These are phyloP conservation scores for Leptosomus discolor DNA, from an alignment of 2,113 vertebrate genomes.

Conservation along the genomic window DNA sequence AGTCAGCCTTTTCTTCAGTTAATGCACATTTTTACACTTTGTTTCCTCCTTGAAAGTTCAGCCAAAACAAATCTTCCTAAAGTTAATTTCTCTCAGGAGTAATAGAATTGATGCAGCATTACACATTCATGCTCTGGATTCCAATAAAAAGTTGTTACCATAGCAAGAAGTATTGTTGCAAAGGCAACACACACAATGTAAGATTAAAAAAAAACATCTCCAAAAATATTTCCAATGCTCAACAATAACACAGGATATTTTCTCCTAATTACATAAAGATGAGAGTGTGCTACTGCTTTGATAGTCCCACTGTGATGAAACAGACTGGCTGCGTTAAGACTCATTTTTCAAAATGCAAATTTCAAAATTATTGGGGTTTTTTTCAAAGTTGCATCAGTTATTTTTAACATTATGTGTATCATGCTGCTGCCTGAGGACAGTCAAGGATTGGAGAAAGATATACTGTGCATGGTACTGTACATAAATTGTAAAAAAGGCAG, in stretches of 20 bases:
- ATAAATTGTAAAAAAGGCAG: neutral
- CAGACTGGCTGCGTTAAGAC: neutral
- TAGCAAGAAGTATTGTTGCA: constrained; percentile 52
- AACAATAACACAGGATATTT: neutral
- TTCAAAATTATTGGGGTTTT: neutral
- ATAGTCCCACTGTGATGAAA: neutral
- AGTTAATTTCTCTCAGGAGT: constrained; percentile 37
- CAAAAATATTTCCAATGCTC: neutral
- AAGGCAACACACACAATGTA: constrained; percentile 1
- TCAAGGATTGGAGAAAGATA: neutral
- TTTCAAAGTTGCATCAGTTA: neutral
- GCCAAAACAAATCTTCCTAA: constrained; percentile 24
- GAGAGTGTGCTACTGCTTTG: neutral
- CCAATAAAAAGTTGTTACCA: constrained; percentile 49
- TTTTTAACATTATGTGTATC: neutral
- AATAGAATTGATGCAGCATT: neutral
- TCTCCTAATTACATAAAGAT: neutral
- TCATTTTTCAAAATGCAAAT: neutral
- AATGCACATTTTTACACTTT: constrained; percentile 20
- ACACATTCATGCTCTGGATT: constrained; percentile 13
- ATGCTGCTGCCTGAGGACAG: neutral
- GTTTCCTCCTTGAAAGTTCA: constrained; percentile 21
- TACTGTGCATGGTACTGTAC: neutral
- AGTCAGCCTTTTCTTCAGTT: neutral
- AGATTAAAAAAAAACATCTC: neutral